A percentile compares a stretch with the other conserved stretches of the same genome.
Evolutionary conservation across 2,888 invertebrate genomes (phyloP).

Genomic region (Nycteola revayana): DNA sequence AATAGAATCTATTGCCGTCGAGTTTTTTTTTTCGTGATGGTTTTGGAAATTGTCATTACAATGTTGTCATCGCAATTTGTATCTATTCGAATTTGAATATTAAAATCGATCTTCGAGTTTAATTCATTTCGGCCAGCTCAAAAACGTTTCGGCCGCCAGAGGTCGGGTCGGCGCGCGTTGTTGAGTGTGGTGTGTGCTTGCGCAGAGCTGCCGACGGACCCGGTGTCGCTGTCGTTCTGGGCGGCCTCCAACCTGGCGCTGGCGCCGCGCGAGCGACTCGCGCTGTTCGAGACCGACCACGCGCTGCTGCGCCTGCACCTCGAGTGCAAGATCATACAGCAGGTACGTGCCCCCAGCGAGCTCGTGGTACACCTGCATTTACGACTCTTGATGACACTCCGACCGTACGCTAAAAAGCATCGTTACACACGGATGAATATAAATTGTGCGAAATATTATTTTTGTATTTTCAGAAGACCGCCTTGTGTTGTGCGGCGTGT

Average conservation of each 20-base stretch:
- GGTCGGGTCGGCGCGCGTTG: no score
- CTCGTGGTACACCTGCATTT: background rate
- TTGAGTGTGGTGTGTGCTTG: background rate
- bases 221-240: conserved; percentile 74
- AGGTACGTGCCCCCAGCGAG: conserved; percentile 40
- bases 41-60: no score
- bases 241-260: conserved; percentile 70
- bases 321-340: conserved; percentile 51
- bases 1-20: no score
- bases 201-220: conserved; percentile 53
- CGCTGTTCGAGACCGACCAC: conserved; percentile 61
- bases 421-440: no score
- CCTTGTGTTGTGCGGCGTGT: conserved; percentile 58
- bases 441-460: background rate
- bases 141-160: no score
- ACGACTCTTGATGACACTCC: background rate
- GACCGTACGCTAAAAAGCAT: background rate
- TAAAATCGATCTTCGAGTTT: no score
- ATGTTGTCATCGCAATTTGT: no score
- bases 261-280: conserved; percentile 55
- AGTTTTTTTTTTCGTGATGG: no score
- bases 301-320: conserved; percentile 66
- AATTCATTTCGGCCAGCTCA: no score
- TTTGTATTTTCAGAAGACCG: conserved; percentile 49
- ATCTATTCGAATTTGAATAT: no score